Conservation (phyloP, 2,113 vertebrate genomes). For the rabbit (Oryctolagus cuniculus) region mOryCun1.1 NC_091433.1:57748501-57749000, state of each 20-base stretch:
- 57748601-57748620: too few relatives aligned
- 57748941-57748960: background rate
- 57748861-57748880: background rate
- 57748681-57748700: background rate
- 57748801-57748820: background rate
- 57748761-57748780: background rate
- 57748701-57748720: background rate
- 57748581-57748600: too few relatives aligned
- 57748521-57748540: too few relatives aligned
- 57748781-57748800: background rate
- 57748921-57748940: background rate
- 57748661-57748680: background rate
- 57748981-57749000: too few relatives aligned
- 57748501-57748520: too few relatives aligned
- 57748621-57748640: too few relatives aligned
- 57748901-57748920: background rate
- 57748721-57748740: background rate
- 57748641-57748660: too few relatives aligned
- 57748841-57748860: background rate
- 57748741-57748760: background rate
- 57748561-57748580: too few relatives aligned
- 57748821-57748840: background rate
- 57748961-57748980: too few relatives aligned
- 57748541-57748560: too few relatives aligned
- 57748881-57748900: background rate